Conservation (phyloP, 2,113 vertebrate genomes). For the Silurus asotus region DNA sequence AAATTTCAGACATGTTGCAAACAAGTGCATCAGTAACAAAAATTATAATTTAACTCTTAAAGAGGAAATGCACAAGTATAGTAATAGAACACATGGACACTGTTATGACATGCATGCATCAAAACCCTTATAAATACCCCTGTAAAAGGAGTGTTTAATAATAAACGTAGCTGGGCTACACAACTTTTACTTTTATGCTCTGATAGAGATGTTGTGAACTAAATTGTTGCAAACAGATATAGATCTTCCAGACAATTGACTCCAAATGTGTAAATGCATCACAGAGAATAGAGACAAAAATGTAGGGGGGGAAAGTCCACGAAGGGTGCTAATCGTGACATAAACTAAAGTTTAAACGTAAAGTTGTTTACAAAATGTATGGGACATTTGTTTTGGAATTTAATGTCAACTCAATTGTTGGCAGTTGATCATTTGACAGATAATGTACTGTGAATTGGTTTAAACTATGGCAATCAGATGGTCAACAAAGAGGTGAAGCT, state of each 20-base stretch:
- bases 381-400: not conserved
- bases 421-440: not conserved
- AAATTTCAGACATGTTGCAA: too few species aligned
- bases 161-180: not conserved
- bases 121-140: too few species aligned
- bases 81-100: too few species aligned
- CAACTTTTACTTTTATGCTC: not conserved
- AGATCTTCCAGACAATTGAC: not conserved
- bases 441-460: not conserved
- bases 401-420: not conserved
- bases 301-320: not conserved
- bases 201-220: not conserved
- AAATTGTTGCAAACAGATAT: not conserved
- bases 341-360: not conserved
- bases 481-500: constrained; percentile 38
- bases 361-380: not conserved
- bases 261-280: not conserved
- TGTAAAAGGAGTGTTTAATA: too few species aligned
- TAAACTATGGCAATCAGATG: not conserved
- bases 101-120: too few species aligned
- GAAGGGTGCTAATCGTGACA: not conserved
- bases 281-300: not conserved
- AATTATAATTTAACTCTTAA: too few species aligned
- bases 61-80: too few species aligned
- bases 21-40: too few species aligned